These are phyloP conservation scores for western clawed frog (Xenopus tropicalis) DNA, from an alignment of 2,113 vertebrate genomes.

Conservation along the genomic window DNA sequence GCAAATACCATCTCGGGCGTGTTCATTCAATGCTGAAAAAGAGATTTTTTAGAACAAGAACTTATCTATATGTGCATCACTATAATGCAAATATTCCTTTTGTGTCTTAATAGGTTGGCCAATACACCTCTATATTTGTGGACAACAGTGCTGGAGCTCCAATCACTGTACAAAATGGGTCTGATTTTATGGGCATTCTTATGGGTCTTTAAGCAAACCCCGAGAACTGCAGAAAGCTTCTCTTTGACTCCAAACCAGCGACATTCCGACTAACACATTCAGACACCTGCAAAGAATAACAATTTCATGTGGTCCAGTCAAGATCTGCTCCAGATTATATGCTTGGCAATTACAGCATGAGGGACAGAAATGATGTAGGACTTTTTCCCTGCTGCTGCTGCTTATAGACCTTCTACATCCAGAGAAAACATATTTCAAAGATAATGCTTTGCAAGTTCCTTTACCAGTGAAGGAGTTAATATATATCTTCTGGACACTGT, in stretches of 20 bases:
- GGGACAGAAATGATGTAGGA: slow-evolving; percentile 1
- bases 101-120: slow-evolving; percentile 69
- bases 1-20: slow-evolving; percentile 28
- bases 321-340: slow-evolving; percentile 13
- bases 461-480: slow-evolving; percentile 5
- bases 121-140: slow-evolving; percentile 92
- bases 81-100: background rate
- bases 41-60: slow-evolving; percentile 8
- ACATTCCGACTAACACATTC: slow-evolving; percentile 13
- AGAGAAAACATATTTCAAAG: background rate
- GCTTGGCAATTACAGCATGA: slow-evolving; percentile 15
- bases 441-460: slow-evolving; percentile 2
- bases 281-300: slow-evolving; percentile 10
- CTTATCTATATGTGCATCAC: background rate
- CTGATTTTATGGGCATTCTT: slow-evolving; percentile 88
- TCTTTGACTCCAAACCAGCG: background rate
- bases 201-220: slow-evolving; percentile 69
- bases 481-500: slow-evolving; percentile 14
- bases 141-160: slow-evolving; percentile 82
- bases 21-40: slow-evolving; percentile 26
- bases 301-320: background rate
- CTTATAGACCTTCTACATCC: slow-evolving; percentile 8
- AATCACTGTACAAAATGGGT: slow-evolving; percentile 83
- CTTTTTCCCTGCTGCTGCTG: slow-evolving; percentile 10
- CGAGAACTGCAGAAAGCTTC: background rate